These are phyloP conservation scores for Elmis aenea DNA, from an alignment of 2,888 invertebrate species.

Conservation along the genomic window DNA sequence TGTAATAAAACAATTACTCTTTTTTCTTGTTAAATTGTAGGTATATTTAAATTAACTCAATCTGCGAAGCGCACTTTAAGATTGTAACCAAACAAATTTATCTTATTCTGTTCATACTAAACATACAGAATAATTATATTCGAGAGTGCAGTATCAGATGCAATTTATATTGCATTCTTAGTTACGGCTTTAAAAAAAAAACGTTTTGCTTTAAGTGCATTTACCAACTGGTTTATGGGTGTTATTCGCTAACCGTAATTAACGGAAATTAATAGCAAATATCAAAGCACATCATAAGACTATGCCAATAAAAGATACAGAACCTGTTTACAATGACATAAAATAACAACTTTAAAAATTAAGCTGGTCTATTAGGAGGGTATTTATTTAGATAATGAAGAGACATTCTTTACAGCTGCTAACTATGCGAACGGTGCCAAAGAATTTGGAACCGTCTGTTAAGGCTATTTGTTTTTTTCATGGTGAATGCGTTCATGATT, in stretches of 20 bases:
- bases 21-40: too few relatives aligned
- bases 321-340: slow-evolving; percentile 11
- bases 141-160: too few relatives aligned
- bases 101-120: too few relatives aligned
- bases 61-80: too few relatives aligned
- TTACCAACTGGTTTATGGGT: slow-evolving; percentile 10
- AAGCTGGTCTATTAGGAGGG: neutral
- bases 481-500: slow-evolving; percentile 6
- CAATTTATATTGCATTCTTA: too few relatives aligned
- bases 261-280: slow-evolving; percentile 10
- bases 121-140: too few relatives aligned
- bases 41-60: too few relatives aligned
- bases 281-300: slow-evolving; percentile 9
- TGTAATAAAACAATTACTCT: too few relatives aligned
- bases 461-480: slow-evolving; percentile 4
- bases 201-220: slow-evolving; percentile 1
- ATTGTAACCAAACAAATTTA: too few relatives aligned
- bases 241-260: slow-evolving; percentile 9
- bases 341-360: slow-evolving; percentile 8
- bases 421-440: too few relatives aligned
- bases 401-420: neutral
- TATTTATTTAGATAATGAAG: neutral
- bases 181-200: neutral
- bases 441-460: neutral
- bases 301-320: slow-evolving; percentile 4